Base-by-base conservation (phyloP, 2,113 vertebrate species). In the Bombycilla garrulus region DNA sequence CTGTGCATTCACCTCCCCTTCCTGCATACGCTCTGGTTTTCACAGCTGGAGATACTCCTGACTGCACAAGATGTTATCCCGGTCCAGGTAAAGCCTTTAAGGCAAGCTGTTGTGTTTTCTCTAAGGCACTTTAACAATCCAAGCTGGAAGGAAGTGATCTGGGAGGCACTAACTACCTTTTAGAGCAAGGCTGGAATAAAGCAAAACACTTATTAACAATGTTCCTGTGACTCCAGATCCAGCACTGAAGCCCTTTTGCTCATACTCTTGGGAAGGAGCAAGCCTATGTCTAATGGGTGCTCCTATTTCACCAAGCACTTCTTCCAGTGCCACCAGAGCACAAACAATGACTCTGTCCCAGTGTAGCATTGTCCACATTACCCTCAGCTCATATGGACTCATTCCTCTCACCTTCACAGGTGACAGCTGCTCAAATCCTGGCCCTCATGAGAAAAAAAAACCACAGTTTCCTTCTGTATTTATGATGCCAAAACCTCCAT, bases 91-190 rank as follows among this genome's bases (percentile, higher is more conserved):
- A 94, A 94, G 91, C 88, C 90, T 83, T 90, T 96, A 97, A 97
- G 91, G 84, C 72, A 44, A 96, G 90, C 88, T 93, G 40, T 53
- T 94, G 82, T 57, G 70, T 87, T 97, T 95, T 95, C 71, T 95
- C 92, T 97, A 96, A 97, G 96, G 96, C 97, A 96, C 97, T 95
- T 90, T 9, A 92, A 92, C 24, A 71, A 85, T 77, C 35, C n/a
- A 61, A 61, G 83, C 47, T 88, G 73, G 88, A 81, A 96, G 51
- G 48, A 90, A 89, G 70, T 15, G 50, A 86, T 64, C 42, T 91
- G 92, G 90, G 88, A 92, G 94, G 70, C 61, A 73, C 20, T 15
- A 89, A 66, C 79, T 84, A 76, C 29, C 53, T 95, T 96, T 96
- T 72, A 88, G 64, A 95, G 67, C 48, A 94, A 65, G 66, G 54